Percentiles rank a stretch among this genome's conserved stretches.
Evolutionary conservation across 2,888 invertebrate genomes (phyloP).

Genomic region (Lithophane ornitopus): DNA sequence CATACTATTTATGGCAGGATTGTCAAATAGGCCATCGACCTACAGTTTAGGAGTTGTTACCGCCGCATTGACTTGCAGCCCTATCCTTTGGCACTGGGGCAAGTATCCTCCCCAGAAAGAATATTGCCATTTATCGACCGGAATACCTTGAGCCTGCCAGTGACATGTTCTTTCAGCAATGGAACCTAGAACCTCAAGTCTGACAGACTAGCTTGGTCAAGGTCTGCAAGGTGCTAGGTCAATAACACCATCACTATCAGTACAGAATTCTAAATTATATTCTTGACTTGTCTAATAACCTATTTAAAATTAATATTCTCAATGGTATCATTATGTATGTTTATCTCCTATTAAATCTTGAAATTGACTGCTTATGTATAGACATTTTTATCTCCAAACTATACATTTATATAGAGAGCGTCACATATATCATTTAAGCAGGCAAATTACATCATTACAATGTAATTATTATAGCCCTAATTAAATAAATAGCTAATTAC

Average conservation of each 20-base stretch:
- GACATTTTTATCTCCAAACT: not conserved
- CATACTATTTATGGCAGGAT: too few relatives aligned
- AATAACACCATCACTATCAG: not conserved
- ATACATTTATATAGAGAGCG: not conserved
- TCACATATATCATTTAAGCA: not conserved
- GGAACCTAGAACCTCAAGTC: not conserved
- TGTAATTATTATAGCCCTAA: not conserved
- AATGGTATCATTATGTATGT: not conserved
- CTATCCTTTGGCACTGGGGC: too few relatives aligned
- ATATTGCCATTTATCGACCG: not conserved
- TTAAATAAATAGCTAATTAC: conserved; percentile 1
- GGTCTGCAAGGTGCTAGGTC: too few relatives aligned
- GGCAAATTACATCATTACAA: not conserved
- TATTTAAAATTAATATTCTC: not conserved
- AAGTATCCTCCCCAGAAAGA: not conserved
- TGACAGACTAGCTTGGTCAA: not conserved
- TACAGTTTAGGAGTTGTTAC: not conserved
- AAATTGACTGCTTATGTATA: not conserved
- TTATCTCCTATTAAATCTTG: not conserved
- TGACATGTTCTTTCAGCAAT: not conserved
- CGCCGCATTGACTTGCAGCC: too few relatives aligned
- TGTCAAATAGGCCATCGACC: not conserved
- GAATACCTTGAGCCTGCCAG: not conserved
- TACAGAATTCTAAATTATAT: not conserved
- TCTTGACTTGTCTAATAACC: not conserved